Base-by-base conservation (phyloP, 2,113 vertebrate species). In the Chaetops frenatus region DNA sequence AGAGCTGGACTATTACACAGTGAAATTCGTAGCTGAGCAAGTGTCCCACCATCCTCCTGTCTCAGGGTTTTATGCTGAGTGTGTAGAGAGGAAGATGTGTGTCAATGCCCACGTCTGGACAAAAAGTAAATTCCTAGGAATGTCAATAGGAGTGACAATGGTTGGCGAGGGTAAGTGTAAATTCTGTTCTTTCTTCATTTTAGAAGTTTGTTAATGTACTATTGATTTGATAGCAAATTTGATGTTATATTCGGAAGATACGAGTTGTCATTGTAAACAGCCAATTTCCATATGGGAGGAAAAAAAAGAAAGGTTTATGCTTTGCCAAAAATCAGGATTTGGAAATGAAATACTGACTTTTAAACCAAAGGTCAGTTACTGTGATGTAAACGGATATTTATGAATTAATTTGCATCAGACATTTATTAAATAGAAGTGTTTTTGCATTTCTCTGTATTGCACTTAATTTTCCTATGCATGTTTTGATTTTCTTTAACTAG, bases 91-190 rank as follows among this genome's bases (percentile, higher is more conserved):
- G 93, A 98, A 97, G 90, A 99, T 99, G 98, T 99, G 99, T 58
- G 99, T 99, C 77, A 99, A 99, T 86, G 99, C 99, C 1, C 99
- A 99, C 0, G 98, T 99, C 88, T 99, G 99, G 99, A 99, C 99
- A 96, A 99, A 99, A 97, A 99, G 99, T 98, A 99, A 99, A 98
- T 99, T 99, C 97, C 98, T 99, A 98, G 99, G 99, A 58, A 99
- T 99, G 99, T 99, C 99, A 7, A 99, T 99, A 82, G 99, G 99
- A 2, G 99, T 99, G 47, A 99, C 99, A 4, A 99, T 99, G 99
- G 97, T 99, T 44, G 99, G 99, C 24, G 99, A 99, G 97, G 99
- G 99, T 99, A 88, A 98, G 97, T 93, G 54, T 47, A 53, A 80
- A n/a, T 72, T 91, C 86, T 44, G 36, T 48, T 36, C 31, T 64